A percentile compares a stretch with the other conserved stretches of the same genome.
Evolutionary conservation across 2,113 vertebrate genomes (phyloP).

Genomic region (Mirza zaza): DNA sequence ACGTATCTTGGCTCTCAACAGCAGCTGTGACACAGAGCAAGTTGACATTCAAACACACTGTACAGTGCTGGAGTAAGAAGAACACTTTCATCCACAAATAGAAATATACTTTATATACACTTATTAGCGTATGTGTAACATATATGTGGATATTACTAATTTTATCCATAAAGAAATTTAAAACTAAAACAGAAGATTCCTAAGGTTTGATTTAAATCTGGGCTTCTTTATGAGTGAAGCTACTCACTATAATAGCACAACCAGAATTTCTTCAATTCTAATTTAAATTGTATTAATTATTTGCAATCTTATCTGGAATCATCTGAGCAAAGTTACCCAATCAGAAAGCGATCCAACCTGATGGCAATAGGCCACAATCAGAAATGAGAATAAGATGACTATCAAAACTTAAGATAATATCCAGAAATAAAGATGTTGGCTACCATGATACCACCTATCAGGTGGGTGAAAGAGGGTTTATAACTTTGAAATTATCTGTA

Average conservation of each 20-base stretch:
- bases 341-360: background rate
- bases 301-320: conserved; percentile 4
- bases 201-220: conserved; percentile 26
- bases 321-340: background rate
- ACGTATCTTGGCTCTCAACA: conserved; percentile 46
- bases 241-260: background rate
- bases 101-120: background rate
- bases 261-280: background rate
- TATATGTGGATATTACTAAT: background rate
- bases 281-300: background rate
- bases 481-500: conserved; percentile 26
- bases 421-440: conserved; percentile 23
- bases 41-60: conserved; percentile 60
- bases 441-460: background rate
- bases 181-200: background rate
- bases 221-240: background rate
- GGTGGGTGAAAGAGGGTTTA: background rate
- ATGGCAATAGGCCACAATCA: background rate
- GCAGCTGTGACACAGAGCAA: conserved; percentile 69
- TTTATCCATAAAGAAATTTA: conserved; percentile 3
- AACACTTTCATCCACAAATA: conserved; percentile 8
- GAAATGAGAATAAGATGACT: background rate
- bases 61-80: conserved; percentile 47
- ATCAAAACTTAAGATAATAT: conserved; percentile 20
- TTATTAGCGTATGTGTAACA: background rate